Evolutionary conservation across 2,888 invertebrate species (phyloP).

Genomic region (Cephus pygmeus): DNA sequence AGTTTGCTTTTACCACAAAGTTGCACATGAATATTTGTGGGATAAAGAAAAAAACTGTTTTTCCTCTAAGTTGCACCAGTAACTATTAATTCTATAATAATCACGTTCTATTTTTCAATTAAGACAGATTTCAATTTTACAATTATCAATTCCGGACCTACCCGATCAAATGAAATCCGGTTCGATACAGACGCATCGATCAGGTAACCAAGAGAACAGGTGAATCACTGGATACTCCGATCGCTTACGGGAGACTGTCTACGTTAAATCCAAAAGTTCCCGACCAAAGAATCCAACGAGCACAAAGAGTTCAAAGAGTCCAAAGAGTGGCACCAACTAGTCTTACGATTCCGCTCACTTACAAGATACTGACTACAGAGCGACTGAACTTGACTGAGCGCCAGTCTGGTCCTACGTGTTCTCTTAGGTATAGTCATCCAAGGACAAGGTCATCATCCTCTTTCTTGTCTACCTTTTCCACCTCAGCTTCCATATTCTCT

Average conservation of each 20-base stretch:
- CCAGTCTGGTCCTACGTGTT: constrained; percentile 13
- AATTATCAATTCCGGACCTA: background rate
- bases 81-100: background rate
- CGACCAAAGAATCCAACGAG: background rate
- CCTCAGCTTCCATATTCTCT: background rate
- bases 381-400: constrained; percentile 39
- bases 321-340: background rate
- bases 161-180: background rate
- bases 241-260: constrained; percentile 1
- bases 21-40: background rate
- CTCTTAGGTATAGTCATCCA: constrained; percentile 7
- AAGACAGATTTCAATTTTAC: background rate
- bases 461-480: background rate
- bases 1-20: background rate
- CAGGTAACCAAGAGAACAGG: constrained; percentile 4
- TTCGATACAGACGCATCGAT: background rate
- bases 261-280: background rate
- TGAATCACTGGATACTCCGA: constrained; percentile 19
- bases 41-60: background rate
- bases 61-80: background rate
- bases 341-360: background rate
- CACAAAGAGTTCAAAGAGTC: background rate
- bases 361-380: background rate
- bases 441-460: constrained; percentile 21
- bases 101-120: background rate